Conservation (phyloP, 1,140 invertebrate genomes). For the Bombus soroeensis region DNA sequence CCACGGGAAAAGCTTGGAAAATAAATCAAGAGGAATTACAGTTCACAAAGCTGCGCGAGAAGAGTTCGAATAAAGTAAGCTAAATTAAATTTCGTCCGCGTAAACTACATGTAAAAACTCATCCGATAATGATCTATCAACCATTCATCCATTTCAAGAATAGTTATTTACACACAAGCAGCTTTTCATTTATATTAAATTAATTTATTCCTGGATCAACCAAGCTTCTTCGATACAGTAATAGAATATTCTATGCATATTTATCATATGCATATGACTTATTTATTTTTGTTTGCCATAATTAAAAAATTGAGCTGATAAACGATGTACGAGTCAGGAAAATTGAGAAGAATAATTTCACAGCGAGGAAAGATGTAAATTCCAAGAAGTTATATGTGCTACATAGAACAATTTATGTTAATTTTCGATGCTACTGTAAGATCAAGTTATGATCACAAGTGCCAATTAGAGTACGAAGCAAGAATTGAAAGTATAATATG, state of each 20-base stretch:
- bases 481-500: no score
- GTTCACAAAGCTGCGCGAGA: background rate
- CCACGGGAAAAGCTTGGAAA: background rate
- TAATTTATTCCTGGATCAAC: background rate
- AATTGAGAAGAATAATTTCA: no score
- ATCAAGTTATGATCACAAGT: no score
- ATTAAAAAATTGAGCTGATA: no score
- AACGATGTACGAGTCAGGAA: no score
- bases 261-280: no score
- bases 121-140: background rate
- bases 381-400: background rate
- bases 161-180: background rate
- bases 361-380: no score
- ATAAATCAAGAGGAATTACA: conserved; percentile 20
- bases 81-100: conserved; percentile 7
- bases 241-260: background rate
- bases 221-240: background rate
- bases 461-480: no score
- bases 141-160: background rate
- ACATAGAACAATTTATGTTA: background rate
- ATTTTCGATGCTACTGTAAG: background rate
- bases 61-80: background rate
- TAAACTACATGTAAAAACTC: background rate
- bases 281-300: no score
- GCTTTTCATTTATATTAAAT: background rate